phyloP scores from a whole-genome alignment of 2,888 invertebrate species.

The Spodoptera littoralis region DNA sequence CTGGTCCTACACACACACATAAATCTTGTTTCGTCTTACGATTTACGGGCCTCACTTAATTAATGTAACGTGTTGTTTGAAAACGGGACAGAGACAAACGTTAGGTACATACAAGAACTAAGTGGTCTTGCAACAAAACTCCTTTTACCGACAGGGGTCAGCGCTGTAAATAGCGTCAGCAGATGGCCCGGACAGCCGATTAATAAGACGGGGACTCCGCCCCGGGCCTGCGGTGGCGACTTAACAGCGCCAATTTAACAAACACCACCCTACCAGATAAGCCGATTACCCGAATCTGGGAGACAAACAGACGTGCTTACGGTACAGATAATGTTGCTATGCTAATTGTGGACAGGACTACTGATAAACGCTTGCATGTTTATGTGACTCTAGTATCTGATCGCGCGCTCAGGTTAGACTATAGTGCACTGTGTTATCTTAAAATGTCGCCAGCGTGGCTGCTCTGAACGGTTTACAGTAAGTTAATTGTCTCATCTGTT shows the following conservation, averaged over 20 bases:
- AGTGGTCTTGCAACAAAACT: constrained; percentile 72
- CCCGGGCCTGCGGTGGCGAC: constrained; percentile 72
- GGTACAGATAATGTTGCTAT: constrained; percentile 61
- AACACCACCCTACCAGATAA: constrained; percentile 74
- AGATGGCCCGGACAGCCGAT: constrained; percentile 88
- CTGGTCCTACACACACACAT: constrained; percentile 6
- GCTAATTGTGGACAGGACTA: constrained; percentile 64
- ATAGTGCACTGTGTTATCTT: constrained; percentile 10
- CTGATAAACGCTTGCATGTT: constrained; percentile 48
- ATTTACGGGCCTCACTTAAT: constrained; percentile 52
- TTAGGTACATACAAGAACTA: constrained; percentile 65
- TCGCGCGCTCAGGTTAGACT: constrained; percentile 9
- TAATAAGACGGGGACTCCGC: constrained; percentile 84
- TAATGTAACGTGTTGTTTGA: constrained; percentile 55
- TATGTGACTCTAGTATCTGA: constrained; percentile 30
- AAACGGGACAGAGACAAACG: constrained; percentile 67
- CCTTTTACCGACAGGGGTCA: constrained; percentile 79
- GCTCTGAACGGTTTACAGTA: constrained; percentile 1
- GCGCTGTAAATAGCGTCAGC: constrained; percentile 79
- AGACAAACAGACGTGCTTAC: constrained; percentile 68
- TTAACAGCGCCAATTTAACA: constrained; percentile 78
- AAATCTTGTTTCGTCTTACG: constrained; percentile 18
- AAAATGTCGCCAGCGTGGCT: neutral
- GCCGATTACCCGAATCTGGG: constrained; percentile 76
- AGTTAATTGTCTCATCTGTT: neutral